Base-by-base conservation (phyloP, 2,888 invertebrate species). In the Sabatieria punctata region DNA sequence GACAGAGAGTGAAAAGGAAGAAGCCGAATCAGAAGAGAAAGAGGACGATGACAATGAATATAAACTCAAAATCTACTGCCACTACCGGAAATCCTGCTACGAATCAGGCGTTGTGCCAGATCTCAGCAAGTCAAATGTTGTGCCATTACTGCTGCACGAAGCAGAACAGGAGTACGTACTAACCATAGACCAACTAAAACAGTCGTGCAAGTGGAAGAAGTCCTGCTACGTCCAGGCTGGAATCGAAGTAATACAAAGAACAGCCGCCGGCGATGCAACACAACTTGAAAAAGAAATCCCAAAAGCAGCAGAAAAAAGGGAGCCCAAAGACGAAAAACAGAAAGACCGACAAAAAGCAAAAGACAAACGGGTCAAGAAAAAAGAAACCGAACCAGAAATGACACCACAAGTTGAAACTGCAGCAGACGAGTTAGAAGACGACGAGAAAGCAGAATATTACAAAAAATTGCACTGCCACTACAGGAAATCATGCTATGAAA, bases 291-390 rank as follows among this genome's bases (percentile, higher is more conserved):
- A n/a, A n/a, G n/a, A n/a, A n/a, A n/a, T n/a, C n/a, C n/a, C n/a
- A n/a, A n/a, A n/a, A n/a, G n/a, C n/a, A 47, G 25, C 18, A 22
- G 1, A 51, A 45, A 18, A 51, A 45, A 1, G 46, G 22, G 48
- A 50, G 24, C 27, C 52, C 25, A 37, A 23, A 18, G 25, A 49
- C 49, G 18, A 45, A 21, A 25, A 36, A 4, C 41, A 41, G 4
- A 30, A n/a, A n/a, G n/a, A n/a, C 15, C 22, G 26, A 22, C 41
- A 50, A 38, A 30, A 36, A 26, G 44, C 33, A 27, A 43, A 26
- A 43, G 25, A n/a, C n/a, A 38, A 13, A 38, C 38, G 15, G 15
- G 30, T 15, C 8, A 30, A 30, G 30, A 30, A 30, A 30, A 30
- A 30, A 30, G 8, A n/a, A 30, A 30, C 15, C 15, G 30, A 30